A percentile compares a stretch with the other conserved stretches of the same genome.
These are phyloP conservation scores for Agriotes lineatus DNA, from an alignment of 2,888 invertebrate species.

Conservation along the genomic window DNA sequence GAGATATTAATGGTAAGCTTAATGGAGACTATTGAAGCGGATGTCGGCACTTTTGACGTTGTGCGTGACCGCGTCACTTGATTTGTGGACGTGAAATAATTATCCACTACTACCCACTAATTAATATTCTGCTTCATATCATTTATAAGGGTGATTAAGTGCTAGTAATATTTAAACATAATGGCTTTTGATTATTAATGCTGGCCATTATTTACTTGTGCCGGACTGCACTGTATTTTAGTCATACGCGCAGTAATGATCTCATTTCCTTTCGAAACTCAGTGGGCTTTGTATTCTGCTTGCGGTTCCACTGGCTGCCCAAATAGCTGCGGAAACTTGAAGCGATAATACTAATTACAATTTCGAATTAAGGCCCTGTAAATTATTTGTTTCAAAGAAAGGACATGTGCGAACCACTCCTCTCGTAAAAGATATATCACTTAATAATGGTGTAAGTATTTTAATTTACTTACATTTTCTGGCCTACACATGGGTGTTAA, in stretches of 20 bases:
- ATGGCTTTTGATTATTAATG: slow-evolving; percentile 46
- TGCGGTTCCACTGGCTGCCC: slow-evolving; percentile 7
- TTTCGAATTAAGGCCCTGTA: slow-evolving; percentile 6
- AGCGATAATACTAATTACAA: slow-evolving; percentile 11
- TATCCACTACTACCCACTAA: slow-evolving; percentile 48
- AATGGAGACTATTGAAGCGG: slow-evolving; percentile 27
- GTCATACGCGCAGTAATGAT: slow-evolving; percentile 18
- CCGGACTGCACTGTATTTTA: slow-evolving; percentile 16
- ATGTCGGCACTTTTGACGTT: slow-evolving; percentile 47
- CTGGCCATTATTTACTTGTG: slow-evolving; percentile 41
- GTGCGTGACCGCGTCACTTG: slow-evolving; percentile 46
- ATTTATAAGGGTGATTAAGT: slow-evolving; percentile 51
- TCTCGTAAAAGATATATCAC: too few relatives aligned
- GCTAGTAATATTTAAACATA: slow-evolving; percentile 50
- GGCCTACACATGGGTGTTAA: too few relatives aligned
- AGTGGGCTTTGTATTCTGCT: slow-evolving; percentile 11
- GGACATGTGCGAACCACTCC: not conserved
- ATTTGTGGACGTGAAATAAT: slow-evolving; percentile 53
- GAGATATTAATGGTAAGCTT: slow-evolving; percentile 15
- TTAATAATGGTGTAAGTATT: too few relatives aligned
- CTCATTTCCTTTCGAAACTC: slow-evolving; percentile 28
- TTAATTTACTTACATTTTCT: too few relatives aligned
- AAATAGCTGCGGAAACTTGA: slow-evolving; percentile 13
- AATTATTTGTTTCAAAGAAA: slow-evolving; percentile 5
- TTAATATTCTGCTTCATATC: slow-evolving; percentile 50